Conservation (phyloP, 2,113 vertebrate genomes). For the Neolamprologus tretocephalus region DNA sequence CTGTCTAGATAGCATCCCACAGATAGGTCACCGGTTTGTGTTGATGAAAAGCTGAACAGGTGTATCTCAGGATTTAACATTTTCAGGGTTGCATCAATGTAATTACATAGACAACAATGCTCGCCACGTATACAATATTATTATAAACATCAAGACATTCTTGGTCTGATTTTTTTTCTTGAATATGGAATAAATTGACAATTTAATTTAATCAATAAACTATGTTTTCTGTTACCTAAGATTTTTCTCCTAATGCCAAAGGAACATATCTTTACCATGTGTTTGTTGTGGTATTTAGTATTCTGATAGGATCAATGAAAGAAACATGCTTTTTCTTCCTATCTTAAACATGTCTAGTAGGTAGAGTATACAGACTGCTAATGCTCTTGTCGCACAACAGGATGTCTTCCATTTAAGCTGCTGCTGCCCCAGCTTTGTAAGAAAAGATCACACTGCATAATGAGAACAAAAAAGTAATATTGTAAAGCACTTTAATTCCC, state of each 20-base stretch:
- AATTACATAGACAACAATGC: neutral
- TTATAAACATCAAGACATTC: neutral
- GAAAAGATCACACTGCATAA: constrained; percentile 11
- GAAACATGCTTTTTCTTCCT: neutral
- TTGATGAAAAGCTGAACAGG: neutral
- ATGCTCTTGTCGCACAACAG: neutral
- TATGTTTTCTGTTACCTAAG: neutral
- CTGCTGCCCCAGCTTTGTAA: constrained; percentile 1
- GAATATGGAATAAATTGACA: neutral
- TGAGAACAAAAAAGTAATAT: constrained; percentile 24
- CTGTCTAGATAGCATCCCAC: neutral
- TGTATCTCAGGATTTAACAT: neutral
- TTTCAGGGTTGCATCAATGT: neutral
- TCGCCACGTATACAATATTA: neutral
- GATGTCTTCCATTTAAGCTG: neutral
- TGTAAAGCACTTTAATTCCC: constrained; percentile 22
- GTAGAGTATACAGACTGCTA: neutral
- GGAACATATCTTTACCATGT: neutral
- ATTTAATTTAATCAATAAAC: neutral
- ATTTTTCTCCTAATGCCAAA: neutral
- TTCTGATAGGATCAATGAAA: neutral
- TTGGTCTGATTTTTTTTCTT: neutral
- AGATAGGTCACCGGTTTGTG: neutral
- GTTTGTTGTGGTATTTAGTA: neutral
- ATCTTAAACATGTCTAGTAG: neutral